A percentile compares a stretch with the other conserved stretches of the same genome.
Conservation (phyloP, 2,113 vertebrate genomes). For the Okapia johnstoni region DNA sequence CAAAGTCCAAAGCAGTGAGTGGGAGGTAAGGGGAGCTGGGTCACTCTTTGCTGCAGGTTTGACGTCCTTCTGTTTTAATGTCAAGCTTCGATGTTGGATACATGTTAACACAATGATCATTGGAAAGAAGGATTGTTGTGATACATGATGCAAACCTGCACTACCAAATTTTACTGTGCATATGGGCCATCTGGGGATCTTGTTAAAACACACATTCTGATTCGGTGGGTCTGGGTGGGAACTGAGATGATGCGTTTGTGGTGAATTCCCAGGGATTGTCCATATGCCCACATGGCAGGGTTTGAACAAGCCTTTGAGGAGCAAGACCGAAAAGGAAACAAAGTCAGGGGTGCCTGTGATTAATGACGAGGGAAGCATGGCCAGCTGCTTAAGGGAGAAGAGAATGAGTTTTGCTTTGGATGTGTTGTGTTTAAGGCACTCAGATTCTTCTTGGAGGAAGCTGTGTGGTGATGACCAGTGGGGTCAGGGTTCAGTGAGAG, state of each 20-base stretch:
- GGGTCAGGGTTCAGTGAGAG: not conserved
- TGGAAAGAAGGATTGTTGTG: not conserved
- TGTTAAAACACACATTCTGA: not conserved
- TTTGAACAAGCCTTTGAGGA: not conserved
- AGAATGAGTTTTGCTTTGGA: not conserved
- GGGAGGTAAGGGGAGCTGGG: not conserved
- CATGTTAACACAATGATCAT: not conserved
- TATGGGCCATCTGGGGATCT: not conserved
- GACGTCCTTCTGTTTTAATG: not conserved
- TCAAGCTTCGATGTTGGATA: not conserved
- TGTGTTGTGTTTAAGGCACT: not conserved
- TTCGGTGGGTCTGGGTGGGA: not conserved
- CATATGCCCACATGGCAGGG: not conserved
- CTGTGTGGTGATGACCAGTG: not conserved
- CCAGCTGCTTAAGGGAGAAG: not conserved
- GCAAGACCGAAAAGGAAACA: not conserved
- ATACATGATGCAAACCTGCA: not conserved
- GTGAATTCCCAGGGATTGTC: not conserved
- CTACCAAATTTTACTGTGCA: not conserved
- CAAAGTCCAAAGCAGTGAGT: not conserved
- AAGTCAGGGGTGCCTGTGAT: not conserved
- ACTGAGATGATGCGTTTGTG: not conserved
- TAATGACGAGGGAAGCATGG: not conserved
- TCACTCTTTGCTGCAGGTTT: not conserved
- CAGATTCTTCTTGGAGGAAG: not conserved